A percentile compares a stretch with the other conserved stretches of the same genome.
Evolutionary conservation across 2,888 invertebrate species (phyloP).

Genomic region (Coleophora flavipennella): DNA sequence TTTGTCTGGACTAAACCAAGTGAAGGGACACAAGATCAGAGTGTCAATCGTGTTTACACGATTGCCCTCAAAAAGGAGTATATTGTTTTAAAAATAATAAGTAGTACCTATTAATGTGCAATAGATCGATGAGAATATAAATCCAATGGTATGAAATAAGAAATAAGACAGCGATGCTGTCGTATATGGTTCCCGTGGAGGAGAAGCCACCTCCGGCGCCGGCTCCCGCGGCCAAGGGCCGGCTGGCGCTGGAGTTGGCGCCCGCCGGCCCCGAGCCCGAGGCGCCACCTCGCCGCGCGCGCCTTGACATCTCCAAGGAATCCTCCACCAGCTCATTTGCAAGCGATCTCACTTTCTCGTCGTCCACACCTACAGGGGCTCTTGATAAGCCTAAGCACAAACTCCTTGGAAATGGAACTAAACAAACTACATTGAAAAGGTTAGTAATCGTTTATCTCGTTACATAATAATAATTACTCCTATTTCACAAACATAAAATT

Average conservation of each 20-base stretch:
- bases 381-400: conserved; percentile 78
- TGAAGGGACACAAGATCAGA: too few relatives aligned
- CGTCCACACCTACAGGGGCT: conserved; percentile 74
- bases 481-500: too few relatives aligned
- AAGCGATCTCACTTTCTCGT: conserved; percentile 76
- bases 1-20: too few relatives aligned
- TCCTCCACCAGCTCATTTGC: conserved; percentile 81
- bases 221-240: conserved; percentile 68
- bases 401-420: conserved; percentile 78
- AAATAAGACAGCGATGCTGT: conserved; percentile 73
- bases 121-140: too few relatives aligned
- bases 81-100: too few relatives aligned
- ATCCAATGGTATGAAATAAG: too few relatives aligned
- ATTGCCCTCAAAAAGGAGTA: too few relatives aligned
- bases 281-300: conserved; percentile 36
- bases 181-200: conserved; percentile 85
- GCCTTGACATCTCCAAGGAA: conserved; percentile 73
- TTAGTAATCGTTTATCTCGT: conserved; percentile 32
- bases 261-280: conserved; percentile 51
- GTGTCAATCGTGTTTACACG: too few relatives aligned
- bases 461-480: too few relatives aligned
- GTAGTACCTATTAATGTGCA: too few relatives aligned
- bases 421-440: conserved; percentile 82
- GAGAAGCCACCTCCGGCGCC: conserved; percentile 82
- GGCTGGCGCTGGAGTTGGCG: conserved; percentile 64